A percentile compares a stretch with the other conserved stretches of the same genome.
Conservation (phyloP, 2,888 invertebrate genomes). For the Polydrusus tereticollis region DNA sequence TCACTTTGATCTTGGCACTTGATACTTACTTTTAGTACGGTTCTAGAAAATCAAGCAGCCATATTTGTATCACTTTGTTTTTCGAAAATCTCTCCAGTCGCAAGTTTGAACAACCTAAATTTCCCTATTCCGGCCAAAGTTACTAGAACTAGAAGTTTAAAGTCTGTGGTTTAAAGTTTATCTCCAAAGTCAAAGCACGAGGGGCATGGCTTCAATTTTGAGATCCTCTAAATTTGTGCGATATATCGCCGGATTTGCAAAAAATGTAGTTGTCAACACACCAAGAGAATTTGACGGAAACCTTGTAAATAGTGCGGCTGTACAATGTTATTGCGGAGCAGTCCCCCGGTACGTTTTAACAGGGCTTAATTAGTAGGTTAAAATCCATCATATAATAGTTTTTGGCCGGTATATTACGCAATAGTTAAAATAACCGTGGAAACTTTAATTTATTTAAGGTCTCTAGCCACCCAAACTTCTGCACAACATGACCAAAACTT, state of each 20-base stretch:
- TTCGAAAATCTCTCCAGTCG: too few relatives aligned
- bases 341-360: slow-evolving; percentile 65
- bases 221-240: slow-evolving; percentile 82
- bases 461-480: slow-evolving; percentile 72
- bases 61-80: too few relatives aligned
- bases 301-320: slow-evolving; percentile 66
- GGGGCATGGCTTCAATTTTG: slow-evolving; percentile 74
- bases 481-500: slow-evolving; percentile 72
- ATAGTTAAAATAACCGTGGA: slow-evolving; percentile 1
- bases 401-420: slow-evolving; percentile 34
- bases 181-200: too few relatives aligned
- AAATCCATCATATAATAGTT: neutral
- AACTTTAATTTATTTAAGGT: slow-evolving; percentile 64
- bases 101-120: too few relatives aligned
- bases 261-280: slow-evolving; percentile 76
- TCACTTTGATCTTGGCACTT: too few relatives aligned
- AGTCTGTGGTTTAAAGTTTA: too few relatives aligned
- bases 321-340: slow-evolving; percentile 69
- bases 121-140: too few relatives aligned
- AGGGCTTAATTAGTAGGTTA: slow-evolving; percentile 26
- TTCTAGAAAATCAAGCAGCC: too few relatives aligned
- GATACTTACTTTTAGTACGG: too few relatives aligned
- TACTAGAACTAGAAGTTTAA: too few relatives aligned
- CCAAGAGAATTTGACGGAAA: slow-evolving; percentile 76
- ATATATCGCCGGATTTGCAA: slow-evolving; percentile 79